Evolutionary conservation across 1,140 invertebrate genomes (phyloP).

Genomic region (Choristoneura fumiferana): DNA sequence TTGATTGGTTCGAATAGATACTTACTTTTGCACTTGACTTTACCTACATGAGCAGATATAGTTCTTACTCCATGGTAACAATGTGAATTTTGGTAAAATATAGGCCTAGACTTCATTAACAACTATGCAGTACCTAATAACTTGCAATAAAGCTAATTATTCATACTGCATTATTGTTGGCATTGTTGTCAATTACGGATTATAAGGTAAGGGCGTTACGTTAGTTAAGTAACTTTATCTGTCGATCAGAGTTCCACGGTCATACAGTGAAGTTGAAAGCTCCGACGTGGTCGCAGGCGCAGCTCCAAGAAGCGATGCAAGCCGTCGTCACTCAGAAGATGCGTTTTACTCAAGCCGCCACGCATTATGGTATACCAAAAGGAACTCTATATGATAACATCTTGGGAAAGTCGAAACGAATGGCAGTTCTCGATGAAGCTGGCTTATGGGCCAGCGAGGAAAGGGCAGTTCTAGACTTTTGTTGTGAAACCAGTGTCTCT

Average conservation of each 20-base stretch:
- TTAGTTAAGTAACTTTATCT: conserved; percentile 47
- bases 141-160: no score
- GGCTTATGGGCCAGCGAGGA: conserved; percentile 82
- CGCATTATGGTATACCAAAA: conserved; percentile 86
- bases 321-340: conserved; percentile 87
- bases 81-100: no score
- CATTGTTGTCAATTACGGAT: conserved; percentile 10
- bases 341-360: conserved; percentile 87
- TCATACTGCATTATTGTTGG: no score
- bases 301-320: conserved; percentile 87
- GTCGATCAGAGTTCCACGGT: conserved; percentile 52
- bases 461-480: conserved; percentile 84
- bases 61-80: neutral
- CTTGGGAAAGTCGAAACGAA: conserved; percentile 86
- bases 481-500: conserved; percentile 85
- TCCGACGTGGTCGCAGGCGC: conserved; percentile 86
- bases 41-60: no score
- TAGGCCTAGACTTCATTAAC: no score
- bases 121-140: no score
- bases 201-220: conserved; percentile 33
- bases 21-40: no score
- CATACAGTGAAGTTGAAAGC: conserved; percentile 81
- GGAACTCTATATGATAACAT: conserved; percentile 90
- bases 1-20: no score
- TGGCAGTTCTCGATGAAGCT: conserved; percentile 86